Evolutionary conservation across 2,888 invertebrate species (phyloP).

Genomic region (Acronicta aceris): DNA sequence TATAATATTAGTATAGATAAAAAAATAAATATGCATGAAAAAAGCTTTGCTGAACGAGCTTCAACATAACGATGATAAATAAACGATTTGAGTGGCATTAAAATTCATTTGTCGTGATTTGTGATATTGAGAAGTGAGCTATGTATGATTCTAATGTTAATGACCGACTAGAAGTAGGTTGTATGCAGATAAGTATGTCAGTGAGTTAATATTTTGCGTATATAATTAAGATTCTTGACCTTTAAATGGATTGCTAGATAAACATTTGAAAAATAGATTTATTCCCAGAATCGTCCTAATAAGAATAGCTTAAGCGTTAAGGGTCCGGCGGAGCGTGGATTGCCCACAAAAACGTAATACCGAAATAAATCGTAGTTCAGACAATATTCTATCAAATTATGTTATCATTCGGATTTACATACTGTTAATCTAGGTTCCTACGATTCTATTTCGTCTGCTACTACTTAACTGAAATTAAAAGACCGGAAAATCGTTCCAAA

Average conservation of each 20-base stretch:
- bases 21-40: background rate
- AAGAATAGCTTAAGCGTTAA: too few relatives aligned
- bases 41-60: background rate
- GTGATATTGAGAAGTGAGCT: conserved; percentile 43
- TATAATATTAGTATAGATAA: background rate
- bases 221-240: conserved; percentile 22
- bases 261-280: too few relatives aligned
- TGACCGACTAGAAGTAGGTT: conserved; percentile 30
- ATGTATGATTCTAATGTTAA: conserved; percentile 34
- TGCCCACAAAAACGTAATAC: too few relatives aligned
- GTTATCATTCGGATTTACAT: too few relatives aligned
- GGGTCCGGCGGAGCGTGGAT: too few relatives aligned
- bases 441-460: too few relatives aligned
- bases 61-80: background rate
- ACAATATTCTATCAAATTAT: too few relatives aligned
- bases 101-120: conserved; percentile 20
- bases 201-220: conserved; percentile 39
- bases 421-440: too few relatives aligned
- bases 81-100: conserved; percentile 1
- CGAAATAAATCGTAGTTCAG: too few relatives aligned
- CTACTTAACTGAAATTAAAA: too few relatives aligned
- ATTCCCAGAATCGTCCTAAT: too few relatives aligned
- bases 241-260: background rate
- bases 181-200: conserved; percentile 42
- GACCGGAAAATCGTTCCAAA: too few relatives aligned